Evolutionary conservation across 92 coral and sea anemone species (phyloP).

Genomic region (Porites cylindrica): DNA sequence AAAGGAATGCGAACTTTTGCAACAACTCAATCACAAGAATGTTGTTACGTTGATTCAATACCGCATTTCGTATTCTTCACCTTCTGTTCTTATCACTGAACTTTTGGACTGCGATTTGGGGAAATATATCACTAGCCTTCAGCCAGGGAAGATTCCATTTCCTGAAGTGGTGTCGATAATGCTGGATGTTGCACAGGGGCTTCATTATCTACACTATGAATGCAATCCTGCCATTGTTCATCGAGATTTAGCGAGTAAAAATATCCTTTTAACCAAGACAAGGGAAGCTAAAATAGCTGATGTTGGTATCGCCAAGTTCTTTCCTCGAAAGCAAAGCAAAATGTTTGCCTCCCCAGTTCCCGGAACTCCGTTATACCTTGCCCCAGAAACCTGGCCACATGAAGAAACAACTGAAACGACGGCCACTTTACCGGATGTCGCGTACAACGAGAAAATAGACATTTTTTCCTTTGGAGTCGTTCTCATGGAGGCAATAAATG

Average conservation of each 20-base stretch:
- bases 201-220: constrained; percentile 30
- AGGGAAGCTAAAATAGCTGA: constrained; percentile 65
- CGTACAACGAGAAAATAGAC: constrained; percentile 39
- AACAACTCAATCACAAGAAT: not conserved
- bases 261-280: constrained; percentile 39
- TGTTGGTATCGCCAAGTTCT: constrained; percentile 54
- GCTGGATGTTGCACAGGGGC: constrained; percentile 59
- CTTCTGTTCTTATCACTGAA: constrained; percentile 30
- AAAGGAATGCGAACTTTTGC: constrained; percentile 8
- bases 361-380: constrained; percentile 57
- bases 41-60: not conserved
- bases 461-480: constrained; percentile 56
- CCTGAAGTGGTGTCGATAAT: constrained; percentile 43
- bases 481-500: constrained; percentile 48
- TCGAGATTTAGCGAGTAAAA: constrained; percentile 59
- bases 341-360: constrained; percentile 45
- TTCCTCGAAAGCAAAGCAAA: no score
- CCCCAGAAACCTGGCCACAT: no score
- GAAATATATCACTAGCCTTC: not conserved
- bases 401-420: no score
- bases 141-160: constrained; percentile 9
- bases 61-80: not conserved
- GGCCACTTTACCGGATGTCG: not conserved
- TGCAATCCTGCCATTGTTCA: constrained; percentile 45
- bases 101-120: constrained; percentile 19